Evolutionary conservation across 1,140 invertebrate species (phyloP).

Genomic region (Pachypeltis micranthus): DNA sequence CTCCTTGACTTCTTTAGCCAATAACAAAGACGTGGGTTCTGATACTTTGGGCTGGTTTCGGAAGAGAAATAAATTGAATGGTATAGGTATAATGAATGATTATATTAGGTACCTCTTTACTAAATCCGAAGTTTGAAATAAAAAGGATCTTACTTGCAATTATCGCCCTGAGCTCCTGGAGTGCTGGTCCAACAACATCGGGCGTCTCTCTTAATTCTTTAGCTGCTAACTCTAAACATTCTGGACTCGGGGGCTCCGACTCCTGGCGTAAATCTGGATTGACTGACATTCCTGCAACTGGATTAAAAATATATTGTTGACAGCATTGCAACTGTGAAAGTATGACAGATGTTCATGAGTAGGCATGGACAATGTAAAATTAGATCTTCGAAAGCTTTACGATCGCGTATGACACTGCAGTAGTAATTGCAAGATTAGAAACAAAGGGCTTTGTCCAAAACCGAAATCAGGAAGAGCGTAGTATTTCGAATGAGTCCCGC

Average conservation of each 20-base stretch:
- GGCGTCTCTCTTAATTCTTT: conserved; percentile 38
- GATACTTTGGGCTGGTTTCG: background rate
- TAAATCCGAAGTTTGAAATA: background rate
- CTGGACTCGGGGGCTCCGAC: conserved; percentile 15
- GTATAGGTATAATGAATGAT: background rate
- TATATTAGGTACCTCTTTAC: background rate
- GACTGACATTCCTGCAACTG: too few relatives aligned
- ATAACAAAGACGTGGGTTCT: too few relatives aligned
- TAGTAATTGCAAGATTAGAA: too few relatives aligned
- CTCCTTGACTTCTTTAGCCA: background rate
- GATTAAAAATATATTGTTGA: too few relatives aligned
- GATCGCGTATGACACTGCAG: too few relatives aligned
- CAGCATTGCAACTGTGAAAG: too few relatives aligned
- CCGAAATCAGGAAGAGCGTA: too few relatives aligned
- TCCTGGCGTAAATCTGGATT: conserved; percentile 15
- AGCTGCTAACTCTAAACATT: conserved; percentile 29
- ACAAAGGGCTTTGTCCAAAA: too few relatives aligned
- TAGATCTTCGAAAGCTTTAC: too few relatives aligned
- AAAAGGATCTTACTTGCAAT: conserved; percentile 33
- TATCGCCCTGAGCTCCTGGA: conserved; percentile 32
- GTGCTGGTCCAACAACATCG: conserved; percentile 31
- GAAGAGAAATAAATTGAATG: background rate
- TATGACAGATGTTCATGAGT: too few relatives aligned
- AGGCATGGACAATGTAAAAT: too few relatives aligned
- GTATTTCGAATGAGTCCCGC: too few relatives aligned